Evolutionary conservation across 2,113 vertebrate genomes (phyloP), one percentile per base, ranked within the genome.

Genomic region (Nestor notabilis): DNA sequence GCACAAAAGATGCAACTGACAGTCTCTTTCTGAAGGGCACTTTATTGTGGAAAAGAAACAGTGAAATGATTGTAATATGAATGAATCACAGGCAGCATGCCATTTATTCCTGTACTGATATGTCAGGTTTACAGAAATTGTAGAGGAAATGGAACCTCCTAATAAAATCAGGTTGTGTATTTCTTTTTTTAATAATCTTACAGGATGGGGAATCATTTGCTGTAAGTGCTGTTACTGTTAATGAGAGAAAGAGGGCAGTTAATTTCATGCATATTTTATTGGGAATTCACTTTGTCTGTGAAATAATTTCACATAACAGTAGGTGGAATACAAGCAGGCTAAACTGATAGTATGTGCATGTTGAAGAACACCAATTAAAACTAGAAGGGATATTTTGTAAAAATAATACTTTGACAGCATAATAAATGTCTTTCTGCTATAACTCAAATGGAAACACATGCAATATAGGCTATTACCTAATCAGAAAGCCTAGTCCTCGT

Each of bases 181-280:
- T 82, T 85, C 46, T 83, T 53, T 72, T 68, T 12, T 2, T 4
- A 10, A 63, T 52, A 66, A 63, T 44, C 44, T 63, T 56, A 46
- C 60, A 76, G 44, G 27, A 82, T 72, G 61, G 15, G 23, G 33
- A 95, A 89, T 70, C 0, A 39, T 84, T 95, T 92, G 25, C 56
- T 86, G 13, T 76, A 90, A 94, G 69, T 90, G 82, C 4, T 90
- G 63, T 95, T 95, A 70, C 44, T 86, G n/a, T 74, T 92, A 95
- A 93, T 61, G 76, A 79, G 53, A 93, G 68, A 89, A 80, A 84
- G 20, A 90, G 46, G 61, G 20, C 49, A 90, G 90, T 78, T 90
- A 88, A 93, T 84, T 95, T 94, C 64, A 94, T 83, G 53, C 60
- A 84, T 35, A 70, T 81, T 96, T 93, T 90, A 74, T 71, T 76